Evolutionary conservation across 2,113 vertebrate genomes (phyloP), one percentile per base, ranked within the genome.

Genomic region (Etheostoma cragini): DNA sequence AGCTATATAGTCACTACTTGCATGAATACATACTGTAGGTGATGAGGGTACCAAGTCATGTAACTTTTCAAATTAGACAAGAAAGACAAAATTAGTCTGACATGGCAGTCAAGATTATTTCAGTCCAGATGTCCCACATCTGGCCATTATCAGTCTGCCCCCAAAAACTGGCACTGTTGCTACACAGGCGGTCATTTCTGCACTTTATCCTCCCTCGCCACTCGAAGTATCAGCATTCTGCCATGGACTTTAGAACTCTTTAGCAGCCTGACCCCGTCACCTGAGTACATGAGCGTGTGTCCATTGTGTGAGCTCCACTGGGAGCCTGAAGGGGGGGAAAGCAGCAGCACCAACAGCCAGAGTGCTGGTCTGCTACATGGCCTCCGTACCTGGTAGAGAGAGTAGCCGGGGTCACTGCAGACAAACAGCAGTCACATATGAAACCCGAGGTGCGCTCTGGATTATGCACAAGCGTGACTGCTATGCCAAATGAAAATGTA

Each of bases 401-500:
- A 87, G 80, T 46, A 63, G 80, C 94, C 91, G 94, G 92, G 76
- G 61, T 80, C 79, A 63, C 63, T 67, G 80, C 60, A 79, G 76
- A 72, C 72, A 5, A 84, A 81, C 72, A 58, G 68, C 95, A 91
- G 86, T 95, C 94, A 91, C 82, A 85, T 93, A 95, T 95, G 95
- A 96, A 97, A 97, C 91, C 93, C 83, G 94, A 96, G 94, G 95
- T 94, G 94, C 88, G 90, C 94, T 93, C 94, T 91, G 94, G 94
- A 96, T 97, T 95, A 96, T 94, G 95, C 95, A 95, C 95, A 94
- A 94, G 93, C 95, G 91, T 89, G 94, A 94, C 95, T 94, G 86
- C 94, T 96, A 90, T 90, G 95, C 96, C 96, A 97, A 68, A 68
- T 67, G 94, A 96, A 96, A 97, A 96, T 97, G 96, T 98, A 96